phyloP scores from a whole-genome alignment of 2,113 vertebrate genomes.

The Xiphophorus maculatus region DNA sequence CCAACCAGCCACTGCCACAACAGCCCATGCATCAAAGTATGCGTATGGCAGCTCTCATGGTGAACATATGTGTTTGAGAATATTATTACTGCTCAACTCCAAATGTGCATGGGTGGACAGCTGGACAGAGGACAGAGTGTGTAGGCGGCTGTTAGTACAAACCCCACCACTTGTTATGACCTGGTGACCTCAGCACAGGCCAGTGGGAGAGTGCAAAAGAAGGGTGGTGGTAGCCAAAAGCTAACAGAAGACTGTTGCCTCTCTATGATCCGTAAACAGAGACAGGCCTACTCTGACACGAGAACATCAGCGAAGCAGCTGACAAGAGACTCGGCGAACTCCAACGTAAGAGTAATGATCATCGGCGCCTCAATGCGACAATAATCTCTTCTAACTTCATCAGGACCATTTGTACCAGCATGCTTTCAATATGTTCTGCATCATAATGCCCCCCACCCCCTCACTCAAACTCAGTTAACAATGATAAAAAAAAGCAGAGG shows the following conservation, averaged over 20 bases:
- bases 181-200: conserved; percentile 61
- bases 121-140: conserved; percentile 50
- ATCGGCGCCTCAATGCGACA: conserved; percentile 60
- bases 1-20: conserved; percentile 41
- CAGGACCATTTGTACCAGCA: conserved; percentile 68
- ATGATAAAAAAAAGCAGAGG: conserved; percentile 68
- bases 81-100: conserved; percentile 52
- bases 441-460: conserved; percentile 44
- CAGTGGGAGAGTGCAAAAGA: conserved; percentile 31
- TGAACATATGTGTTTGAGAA: conserved; percentile 48
- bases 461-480: conserved; percentile 73
- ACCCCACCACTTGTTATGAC: conserved; percentile 55
- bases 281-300: conserved; percentile 18
- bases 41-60: conserved; percentile 54
- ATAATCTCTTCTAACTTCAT: conserved; percentile 79
- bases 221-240: conserved; percentile 6
- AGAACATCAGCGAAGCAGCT: conserved; percentile 60
- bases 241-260: not conserved
- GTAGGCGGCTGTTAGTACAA: conserved; percentile 72
- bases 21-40: conserved; percentile 64
- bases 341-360: conserved; percentile 71
- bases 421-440: conserved; percentile 61
- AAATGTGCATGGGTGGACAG: conserved; percentile 62
- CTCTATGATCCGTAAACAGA: conserved; percentile 16
- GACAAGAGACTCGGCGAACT: conserved; percentile 53